Evolutionary conservation across 2,888 invertebrate genomes (phyloP), one percentile per base, ranked within the genome.

Genomic region (Tanypteryx hageni): DNA sequence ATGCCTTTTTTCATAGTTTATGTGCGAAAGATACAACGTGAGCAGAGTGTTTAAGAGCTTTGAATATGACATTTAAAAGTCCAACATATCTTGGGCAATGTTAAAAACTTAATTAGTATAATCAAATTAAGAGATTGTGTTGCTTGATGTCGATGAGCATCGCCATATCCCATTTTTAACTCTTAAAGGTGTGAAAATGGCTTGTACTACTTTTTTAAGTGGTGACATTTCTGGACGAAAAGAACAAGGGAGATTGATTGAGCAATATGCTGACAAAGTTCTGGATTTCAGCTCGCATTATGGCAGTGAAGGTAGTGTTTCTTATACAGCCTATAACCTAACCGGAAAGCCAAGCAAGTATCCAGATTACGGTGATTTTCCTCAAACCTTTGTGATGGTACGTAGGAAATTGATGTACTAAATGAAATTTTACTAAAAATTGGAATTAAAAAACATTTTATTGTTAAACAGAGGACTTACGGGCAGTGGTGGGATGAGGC

Each of bases 291-390:
- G 98, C 94, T 98, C 98, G 0, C 98, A 98, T 95, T 99, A 99
- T 95, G 99, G 98, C 93, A 98, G 97, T 95, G 97, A 97, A 95
- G 97, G 97, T 93, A 98, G 98, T 95, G 97, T 98, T 94, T 98
- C 98, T 0, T 99, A 99, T 94, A 97, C 98, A 7, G 98, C 98
- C 9, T 96, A 97, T 92, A 99, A 99, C 95, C 96, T 99, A 92
- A 97, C 97, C 92, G 98, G 98, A 13, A 97, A 97, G 94, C 98
- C 98, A 16, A 97, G 97, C 57, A 97, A 98, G 95, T 99, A 97
- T 95, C 99, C 99, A 0, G 97, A 97, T 93, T 98, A 98, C 95
- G 99, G 99, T 27, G 99, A 99, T 95, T 98, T 98, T 95, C 98
- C 98, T 14, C 97, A 98, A 95, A 97, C 98, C 18, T 99, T 98